Evolutionary conservation across 2,113 vertebrate species (phyloP), one percentile per base, ranked within the genome.

Genomic region (Psettodes erumei): DNA sequence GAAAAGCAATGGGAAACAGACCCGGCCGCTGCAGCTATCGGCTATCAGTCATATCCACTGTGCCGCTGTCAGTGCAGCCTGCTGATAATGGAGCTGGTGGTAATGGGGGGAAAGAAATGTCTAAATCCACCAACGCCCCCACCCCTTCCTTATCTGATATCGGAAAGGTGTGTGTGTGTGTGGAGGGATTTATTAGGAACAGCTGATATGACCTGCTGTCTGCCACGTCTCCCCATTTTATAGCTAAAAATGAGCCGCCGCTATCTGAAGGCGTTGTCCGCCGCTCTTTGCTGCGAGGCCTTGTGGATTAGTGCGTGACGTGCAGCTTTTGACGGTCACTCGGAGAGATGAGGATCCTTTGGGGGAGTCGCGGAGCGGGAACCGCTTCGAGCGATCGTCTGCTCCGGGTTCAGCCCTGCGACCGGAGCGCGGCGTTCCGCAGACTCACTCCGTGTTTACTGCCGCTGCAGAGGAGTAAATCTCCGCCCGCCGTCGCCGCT

Each of bases 1-100:
- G 87, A 85, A 88, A 90, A 58, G 55, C 70, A 13, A 37, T 23
- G 77, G 81, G 58, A 80, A 71, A 58, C 81, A 30, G 56, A 83
- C 75, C 61, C 50, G 18, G 45, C n/a, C 3, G 1, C 45, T 21
- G 61, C 56, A 33, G 69, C 66, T 43, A 78, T 87, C 56, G 30
- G 69, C 66, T 43, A 78, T 87, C 82, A 71, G 43, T 88, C 82
- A 87, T 73, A n/a, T 65, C 48, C 58, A 71, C 19, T 1, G 55
- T 30, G 62, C 75, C 21, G 45, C 73, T 62, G 62, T 76, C 74
- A 70, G 59, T n/a, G 1, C 19, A 9, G n/a, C 37, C n/a, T 0
- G 53, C 45, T 40, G 63, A 58, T 45, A n/a, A 30, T 54, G 38
- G 19, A 3, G 4, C 43, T 16, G 51, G n/a, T 37, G 11, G 12